Evolutionary conservation across 2,113 vertebrate species (phyloP).

Genomic region (Alouatta palliata): DNA sequence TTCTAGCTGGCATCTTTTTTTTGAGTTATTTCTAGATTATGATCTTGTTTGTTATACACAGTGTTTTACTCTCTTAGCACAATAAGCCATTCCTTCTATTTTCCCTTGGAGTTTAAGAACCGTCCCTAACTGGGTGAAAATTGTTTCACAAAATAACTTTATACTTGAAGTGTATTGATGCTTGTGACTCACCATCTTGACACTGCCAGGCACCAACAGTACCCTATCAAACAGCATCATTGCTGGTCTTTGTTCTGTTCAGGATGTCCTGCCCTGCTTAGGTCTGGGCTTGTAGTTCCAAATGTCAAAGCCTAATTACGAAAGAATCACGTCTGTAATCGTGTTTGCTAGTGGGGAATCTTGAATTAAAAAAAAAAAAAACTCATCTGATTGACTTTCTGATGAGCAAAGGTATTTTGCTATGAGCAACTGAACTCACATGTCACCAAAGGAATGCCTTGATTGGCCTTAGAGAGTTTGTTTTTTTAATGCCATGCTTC

Average conservation of each 20-base stretch:
- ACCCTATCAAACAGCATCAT: neutral
- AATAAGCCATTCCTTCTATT: neutral
- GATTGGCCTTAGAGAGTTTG: neutral
- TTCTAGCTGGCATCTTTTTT: constrained; percentile 38
- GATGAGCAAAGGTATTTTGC: neutral
- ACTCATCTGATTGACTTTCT: constrained; percentile 38
- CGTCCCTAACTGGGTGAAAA: constrained; percentile 4
- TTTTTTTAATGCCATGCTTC: constrained; percentile 14
- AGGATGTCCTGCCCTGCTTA: neutral
- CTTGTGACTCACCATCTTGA: neutral
- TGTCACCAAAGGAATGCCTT: neutral
- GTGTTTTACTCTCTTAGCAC: neutral
- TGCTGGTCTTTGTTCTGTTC: neutral
- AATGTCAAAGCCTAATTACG: neutral
- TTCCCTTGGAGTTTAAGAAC: constrained; percentile 2
- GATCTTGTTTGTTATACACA: neutral
- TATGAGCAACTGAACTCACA: neutral
- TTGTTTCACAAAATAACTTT: neutral
- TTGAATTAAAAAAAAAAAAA: neutral
- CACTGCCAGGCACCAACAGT: neutral
- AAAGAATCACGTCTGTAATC: neutral
- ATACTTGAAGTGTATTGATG: neutral
- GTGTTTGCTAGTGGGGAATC: neutral
- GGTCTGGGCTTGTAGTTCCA: neutral
- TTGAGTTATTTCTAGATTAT: constrained; percentile 28